These are phyloP conservation scores for Orthosia gracilis DNA, from an alignment of 2,888 invertebrate species.

Conservation along the genomic window DNA sequence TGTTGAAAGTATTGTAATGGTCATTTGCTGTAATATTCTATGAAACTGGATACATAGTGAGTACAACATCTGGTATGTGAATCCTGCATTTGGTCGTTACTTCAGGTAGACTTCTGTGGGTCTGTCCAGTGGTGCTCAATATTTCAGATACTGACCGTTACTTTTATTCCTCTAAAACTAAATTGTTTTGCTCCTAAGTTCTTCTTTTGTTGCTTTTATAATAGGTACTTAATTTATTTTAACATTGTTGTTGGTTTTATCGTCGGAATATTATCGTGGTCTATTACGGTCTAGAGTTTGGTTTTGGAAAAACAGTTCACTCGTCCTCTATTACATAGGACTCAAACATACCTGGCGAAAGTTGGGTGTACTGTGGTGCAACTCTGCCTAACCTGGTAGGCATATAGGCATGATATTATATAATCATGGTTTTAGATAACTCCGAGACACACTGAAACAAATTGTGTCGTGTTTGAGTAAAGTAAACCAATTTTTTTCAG, in stretches of 20 bases:
- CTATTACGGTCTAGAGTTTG: conserved; percentile 1
- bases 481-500: neutral
- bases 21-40: conserved; percentile 37
- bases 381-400: too few species aligned
- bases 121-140: conserved; percentile 58
- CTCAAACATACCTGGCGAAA: too few species aligned
- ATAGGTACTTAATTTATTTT: neutral
- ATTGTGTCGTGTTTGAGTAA: neutral
- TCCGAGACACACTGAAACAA: neutral
- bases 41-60: conserved; percentile 24
- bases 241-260: neutral
- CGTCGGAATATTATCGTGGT: conserved; percentile 3
- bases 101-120: conserved; percentile 68
- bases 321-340: too few species aligned
- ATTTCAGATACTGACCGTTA: conserved; percentile 21
- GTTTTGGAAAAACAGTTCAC: too few species aligned
- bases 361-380: too few species aligned
- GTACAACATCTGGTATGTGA: too few species aligned
- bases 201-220: neutral
- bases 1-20: conserved; percentile 19
- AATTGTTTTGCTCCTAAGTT: neutral
- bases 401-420: too few species aligned
- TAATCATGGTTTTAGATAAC: neutral
- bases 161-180: neutral
- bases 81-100: conserved; percentile 37